phyloP scores from a whole-genome alignment of 1,140 invertebrate species.

The Aethina tumida region DNA sequence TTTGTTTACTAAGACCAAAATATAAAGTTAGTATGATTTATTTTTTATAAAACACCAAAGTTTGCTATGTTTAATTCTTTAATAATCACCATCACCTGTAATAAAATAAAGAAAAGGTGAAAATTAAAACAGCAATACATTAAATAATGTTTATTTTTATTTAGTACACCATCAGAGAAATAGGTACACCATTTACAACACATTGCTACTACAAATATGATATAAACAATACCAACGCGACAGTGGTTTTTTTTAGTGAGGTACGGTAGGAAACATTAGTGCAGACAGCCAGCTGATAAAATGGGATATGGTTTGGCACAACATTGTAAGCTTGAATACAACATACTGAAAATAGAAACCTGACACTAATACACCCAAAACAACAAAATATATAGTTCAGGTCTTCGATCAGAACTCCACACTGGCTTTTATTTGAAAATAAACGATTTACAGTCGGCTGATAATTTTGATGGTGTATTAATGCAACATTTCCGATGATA shows the following conservation, averaged over 20 bases:
- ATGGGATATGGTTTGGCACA: slow-evolving; percentile 29
- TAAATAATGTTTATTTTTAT: slow-evolving; percentile 27
- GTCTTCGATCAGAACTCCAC: no score
- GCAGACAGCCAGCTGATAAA: slow-evolving; percentile 12
- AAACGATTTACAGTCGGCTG: no score
- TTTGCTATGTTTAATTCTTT: no score
- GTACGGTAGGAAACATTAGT: slow-evolving; percentile 8
- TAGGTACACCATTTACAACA: slow-evolving; percentile 32
- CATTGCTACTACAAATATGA: slow-evolving; percentile 32
- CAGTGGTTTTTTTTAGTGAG: slow-evolving; percentile 14
- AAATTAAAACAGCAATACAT: no score
- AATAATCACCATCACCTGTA: no score
- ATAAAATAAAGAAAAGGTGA: no score
- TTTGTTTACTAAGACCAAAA: no score
- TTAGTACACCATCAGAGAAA: slow-evolving; percentile 30
- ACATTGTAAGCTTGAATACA: slow-evolving; percentile 16
- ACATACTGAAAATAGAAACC: neutral
- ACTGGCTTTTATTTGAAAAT: no score
- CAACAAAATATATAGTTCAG: neutral
- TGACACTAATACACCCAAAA: neutral
- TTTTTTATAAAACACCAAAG: no score
- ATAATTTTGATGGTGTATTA: no score
- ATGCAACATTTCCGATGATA: no score
- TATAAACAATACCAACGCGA: slow-evolving; percentile 32
- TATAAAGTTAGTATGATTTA: no score